Percentiles rank a stretch among this genome's conserved stretches.
Evolutionary conservation across 2,113 vertebrate species (phyloP).

Genomic region (Mastomys coucha): DNA sequence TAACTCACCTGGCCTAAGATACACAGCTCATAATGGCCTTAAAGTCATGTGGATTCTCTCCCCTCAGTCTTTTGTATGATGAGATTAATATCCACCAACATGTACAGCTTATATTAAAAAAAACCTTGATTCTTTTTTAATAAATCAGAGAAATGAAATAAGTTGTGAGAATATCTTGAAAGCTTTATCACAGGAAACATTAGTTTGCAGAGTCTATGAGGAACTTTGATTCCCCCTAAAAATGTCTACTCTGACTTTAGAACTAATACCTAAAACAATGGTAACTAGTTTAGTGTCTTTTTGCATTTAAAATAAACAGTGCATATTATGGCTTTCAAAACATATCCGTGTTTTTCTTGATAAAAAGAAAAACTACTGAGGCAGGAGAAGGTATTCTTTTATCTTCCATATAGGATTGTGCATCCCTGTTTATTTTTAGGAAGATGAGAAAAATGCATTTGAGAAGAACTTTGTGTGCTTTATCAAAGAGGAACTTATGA

Average conservation of each 20-base stretch:
- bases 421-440: background rate
- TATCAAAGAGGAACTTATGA: constrained; percentile 39
- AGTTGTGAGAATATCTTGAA: background rate
- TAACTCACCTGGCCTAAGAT: background rate
- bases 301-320: background rate
- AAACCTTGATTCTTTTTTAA: background rate
- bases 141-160: background rate
- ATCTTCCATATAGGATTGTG: background rate
- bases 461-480: background rate
- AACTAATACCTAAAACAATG: background rate
- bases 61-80: background rate
- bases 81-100: no score
- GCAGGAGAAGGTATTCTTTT: background rate
- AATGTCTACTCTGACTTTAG: background rate
- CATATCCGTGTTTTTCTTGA: background rate
- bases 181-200: background rate
- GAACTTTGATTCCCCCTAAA: constrained; percentile 8
- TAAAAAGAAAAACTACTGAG: background rate
- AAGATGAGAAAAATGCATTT: constrained; percentile 53
- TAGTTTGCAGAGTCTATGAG: background rate
- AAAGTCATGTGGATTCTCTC: background rate
- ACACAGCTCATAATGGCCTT: background rate
- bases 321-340: background rate
- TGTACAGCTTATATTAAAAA: background rate
- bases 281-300: constrained; percentile 3